phyloP scores from a whole-genome alignment of 2,797 vertebrate genomes.

The Coregonus suidteri region DNA sequence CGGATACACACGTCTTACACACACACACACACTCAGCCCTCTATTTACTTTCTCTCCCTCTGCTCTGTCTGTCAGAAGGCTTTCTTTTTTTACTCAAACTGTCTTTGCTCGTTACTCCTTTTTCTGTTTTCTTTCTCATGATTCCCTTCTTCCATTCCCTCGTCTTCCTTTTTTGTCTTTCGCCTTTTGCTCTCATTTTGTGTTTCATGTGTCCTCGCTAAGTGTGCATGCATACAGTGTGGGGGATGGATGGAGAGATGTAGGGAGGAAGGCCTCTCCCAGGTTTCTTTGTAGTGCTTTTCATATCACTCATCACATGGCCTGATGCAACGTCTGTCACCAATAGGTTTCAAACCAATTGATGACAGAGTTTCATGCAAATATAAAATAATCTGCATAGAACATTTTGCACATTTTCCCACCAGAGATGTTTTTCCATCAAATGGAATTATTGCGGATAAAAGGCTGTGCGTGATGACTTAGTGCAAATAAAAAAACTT shows the following conservation, averaged over 20 bases:
- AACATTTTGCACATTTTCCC: too few relatives aligned
- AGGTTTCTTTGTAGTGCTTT: too few relatives aligned
- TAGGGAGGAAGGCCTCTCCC: too few relatives aligned
- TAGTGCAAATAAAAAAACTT: too few relatives aligned
- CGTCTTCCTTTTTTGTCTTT: slow-evolving; percentile 23
- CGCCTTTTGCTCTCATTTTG: slow-evolving; percentile 26
- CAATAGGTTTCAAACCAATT: too few relatives aligned
- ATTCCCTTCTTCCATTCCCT: slow-evolving; percentile 15
- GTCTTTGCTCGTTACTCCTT: background rate
- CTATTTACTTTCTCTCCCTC: slow-evolving; percentile 19
- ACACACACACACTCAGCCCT: slow-evolving; percentile 16
- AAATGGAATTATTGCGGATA: too few relatives aligned
- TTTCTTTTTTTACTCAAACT: background rate
- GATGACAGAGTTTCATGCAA: too few relatives aligned
- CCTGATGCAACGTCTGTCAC: too few relatives aligned
- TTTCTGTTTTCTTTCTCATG: slow-evolving; percentile 10
- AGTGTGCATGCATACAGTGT: slow-evolving; percentile 29
- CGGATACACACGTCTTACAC: slow-evolving; percentile 47
- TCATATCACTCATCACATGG: too few relatives aligned
- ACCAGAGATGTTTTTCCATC: too few relatives aligned
- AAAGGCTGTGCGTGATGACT: too few relatives aligned
- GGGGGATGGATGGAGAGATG: slow-evolving; percentile 2
- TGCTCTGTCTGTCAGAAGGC: slow-evolving; percentile 28
- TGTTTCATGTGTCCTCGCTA: slow-evolving; percentile 25
- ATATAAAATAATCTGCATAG: too few relatives aligned